These are phyloP conservation scores for Heliconius himera DNA, from an alignment of 1,140 invertebrate genomes.

Conservation along the genomic window DNA sequence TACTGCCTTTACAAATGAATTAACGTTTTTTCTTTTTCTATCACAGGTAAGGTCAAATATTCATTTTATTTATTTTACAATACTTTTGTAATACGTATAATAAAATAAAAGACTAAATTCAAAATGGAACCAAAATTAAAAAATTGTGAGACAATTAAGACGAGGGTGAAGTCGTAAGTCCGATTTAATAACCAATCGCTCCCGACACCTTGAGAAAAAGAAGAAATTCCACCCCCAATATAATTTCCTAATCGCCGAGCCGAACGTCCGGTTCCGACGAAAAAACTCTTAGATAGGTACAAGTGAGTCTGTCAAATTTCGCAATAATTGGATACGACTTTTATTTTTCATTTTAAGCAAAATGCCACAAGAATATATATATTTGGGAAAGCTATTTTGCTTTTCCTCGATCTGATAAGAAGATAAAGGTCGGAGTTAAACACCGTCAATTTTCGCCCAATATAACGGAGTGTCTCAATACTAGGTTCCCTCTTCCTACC, in stretches of 20 bases:
- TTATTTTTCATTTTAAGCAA: constrained; percentile 13
- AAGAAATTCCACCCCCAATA: constrained; percentile 69
- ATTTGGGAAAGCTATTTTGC: no score
- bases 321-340: constrained; percentile 58
- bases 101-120: not conserved
- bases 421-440: no score
- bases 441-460: no score
- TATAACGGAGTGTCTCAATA: no score
- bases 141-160: constrained; percentile 68
- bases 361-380: not conserved
- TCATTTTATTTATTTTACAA: no score
- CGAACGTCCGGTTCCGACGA: constrained; percentile 71
- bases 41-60: no score
- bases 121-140: constrained; percentile 20
- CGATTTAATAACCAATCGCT: constrained; percentile 77
- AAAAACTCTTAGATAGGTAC: constrained; percentile 69
- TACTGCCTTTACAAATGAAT: no score
- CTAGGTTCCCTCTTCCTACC: no score
- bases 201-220: constrained; percentile 64
- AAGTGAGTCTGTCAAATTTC: constrained; percentile 47
- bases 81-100: no score
- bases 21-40: no score
- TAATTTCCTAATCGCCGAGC: constrained; percentile 78
- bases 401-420: no score
- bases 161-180: constrained; percentile 61